Evolutionary conservation across 1,140 invertebrate species (phyloP).

Genomic region (Drosophila repletoides): DNA sequence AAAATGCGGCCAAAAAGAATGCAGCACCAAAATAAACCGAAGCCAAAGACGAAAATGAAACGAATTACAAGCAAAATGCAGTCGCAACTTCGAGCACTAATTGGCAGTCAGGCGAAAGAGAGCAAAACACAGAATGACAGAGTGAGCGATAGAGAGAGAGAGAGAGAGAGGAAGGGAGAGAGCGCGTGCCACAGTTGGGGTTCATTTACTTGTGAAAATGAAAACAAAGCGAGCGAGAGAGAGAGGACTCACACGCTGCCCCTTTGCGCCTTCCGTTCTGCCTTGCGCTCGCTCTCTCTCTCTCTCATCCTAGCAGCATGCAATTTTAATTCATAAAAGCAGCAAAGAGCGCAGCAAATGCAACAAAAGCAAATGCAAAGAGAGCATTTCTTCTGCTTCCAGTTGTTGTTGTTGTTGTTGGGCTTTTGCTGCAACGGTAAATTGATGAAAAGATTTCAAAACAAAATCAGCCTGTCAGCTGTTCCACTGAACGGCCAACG

Average conservation of each 20-base stretch:
- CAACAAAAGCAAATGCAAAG: conserved; percentile 4
- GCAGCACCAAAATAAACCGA: conserved; percentile 76
- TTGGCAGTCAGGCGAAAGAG: conserved; percentile 41
- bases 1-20: conserved; percentile 71
- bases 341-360: conserved; percentile 7
- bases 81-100: conserved; percentile 40
- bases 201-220: conserved; percentile 63
- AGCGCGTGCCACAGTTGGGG: conserved; percentile 36
- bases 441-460: too few species aligned
- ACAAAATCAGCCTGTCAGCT: too few species aligned
- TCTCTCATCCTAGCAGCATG: too few species aligned
- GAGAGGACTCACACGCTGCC: too few species aligned
- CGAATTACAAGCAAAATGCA: conserved; percentile 55
- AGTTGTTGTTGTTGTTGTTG: too few species aligned
- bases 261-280: too few species aligned
- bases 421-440: too few species aligned
- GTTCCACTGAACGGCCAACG: too few species aligned
- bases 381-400: too few species aligned
- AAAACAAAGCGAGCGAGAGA: conserved; percentile 12
- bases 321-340: conserved; percentile 69
- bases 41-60: conserved; percentile 39
- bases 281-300: too few species aligned
- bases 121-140: conserved; percentile 11
- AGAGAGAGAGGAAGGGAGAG: not conserved
- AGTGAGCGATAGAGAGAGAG: not conserved